phyloP scores from a whole-genome alignment of 2,888 invertebrate species.

The Drosophila nr. medialis region DNA sequence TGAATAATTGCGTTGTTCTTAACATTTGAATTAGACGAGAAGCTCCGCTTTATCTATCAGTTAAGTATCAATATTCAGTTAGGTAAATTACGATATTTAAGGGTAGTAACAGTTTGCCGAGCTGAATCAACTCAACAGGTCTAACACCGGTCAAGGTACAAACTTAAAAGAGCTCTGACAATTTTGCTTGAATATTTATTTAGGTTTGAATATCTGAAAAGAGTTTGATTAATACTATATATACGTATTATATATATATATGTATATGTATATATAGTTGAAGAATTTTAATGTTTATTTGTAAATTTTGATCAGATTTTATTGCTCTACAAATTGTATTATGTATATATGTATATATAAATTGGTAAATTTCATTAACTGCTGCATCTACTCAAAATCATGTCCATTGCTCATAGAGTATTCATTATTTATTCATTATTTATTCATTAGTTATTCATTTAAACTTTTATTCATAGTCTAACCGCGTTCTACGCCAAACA shows the following conservation, averaged over 20 bases:
- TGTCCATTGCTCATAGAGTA: neutral
- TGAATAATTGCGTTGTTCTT: neutral
- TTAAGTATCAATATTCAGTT: neutral
- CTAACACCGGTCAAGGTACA: neutral
- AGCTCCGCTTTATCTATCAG: neutral
- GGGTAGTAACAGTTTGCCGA: neutral
- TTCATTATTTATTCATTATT: neutral
- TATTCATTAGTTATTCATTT: neutral
- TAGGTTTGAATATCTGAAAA: neutral
- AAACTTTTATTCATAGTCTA: neutral
- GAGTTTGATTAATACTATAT: neutral
- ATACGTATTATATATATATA: too few species aligned
- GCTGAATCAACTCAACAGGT: neutral
- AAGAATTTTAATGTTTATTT: neutral
- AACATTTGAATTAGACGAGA: neutral
- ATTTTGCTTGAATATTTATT: neutral
- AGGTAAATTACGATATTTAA: neutral
- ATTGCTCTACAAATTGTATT: neutral
- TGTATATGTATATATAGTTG: neutral
- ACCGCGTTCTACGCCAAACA: conserved; percentile 61
- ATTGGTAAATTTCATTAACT: neutral
- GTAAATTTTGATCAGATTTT: neutral
- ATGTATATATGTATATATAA: neutral
- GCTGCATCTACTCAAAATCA: neutral
- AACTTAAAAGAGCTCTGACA: neutral